Percentiles rank a stretch among this genome's conserved stretches.
Conservation (phyloP, 2,888 invertebrate species). For the Aproaerema taeniolella region DNA sequence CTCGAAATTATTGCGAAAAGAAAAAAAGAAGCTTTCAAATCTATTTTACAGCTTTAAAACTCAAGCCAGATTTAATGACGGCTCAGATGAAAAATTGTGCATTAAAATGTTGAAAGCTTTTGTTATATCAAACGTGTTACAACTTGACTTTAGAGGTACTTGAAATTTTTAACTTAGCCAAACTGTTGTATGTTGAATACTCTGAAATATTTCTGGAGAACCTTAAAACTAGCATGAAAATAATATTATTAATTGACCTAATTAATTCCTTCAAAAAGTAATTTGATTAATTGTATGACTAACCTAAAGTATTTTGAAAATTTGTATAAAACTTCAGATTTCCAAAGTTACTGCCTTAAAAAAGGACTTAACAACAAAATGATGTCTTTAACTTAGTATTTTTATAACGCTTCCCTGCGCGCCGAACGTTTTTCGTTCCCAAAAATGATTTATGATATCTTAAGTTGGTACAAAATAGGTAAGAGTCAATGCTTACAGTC, state of each 20-base stretch:
- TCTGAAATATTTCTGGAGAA: slow-evolving; percentile 54
- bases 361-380: too few relatives aligned
- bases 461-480: too few relatives aligned
- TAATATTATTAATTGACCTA: slow-evolving; percentile 19
- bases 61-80: slow-evolving; percentile 57
- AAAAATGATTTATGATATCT: too few relatives aligned
- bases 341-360: too few relatives aligned
- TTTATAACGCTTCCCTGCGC: too few relatives aligned
- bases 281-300: too few relatives aligned
- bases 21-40: slow-evolving; percentile 61
- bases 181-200: slow-evolving; percentile 56
- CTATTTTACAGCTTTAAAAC: slow-evolving; percentile 66
- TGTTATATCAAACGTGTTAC: slow-evolving; percentile 62
- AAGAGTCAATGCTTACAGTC: too few relatives aligned
- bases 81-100: slow-evolving; percentile 51
- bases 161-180: slow-evolving; percentile 50
- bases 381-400: too few relatives aligned
- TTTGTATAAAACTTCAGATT: too few relatives aligned
- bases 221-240: slow-evolving; percentile 59
- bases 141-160: slow-evolving; percentile 73
- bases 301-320: too few relatives aligned
- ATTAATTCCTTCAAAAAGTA: too few relatives aligned
- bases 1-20: slow-evolving; percentile 55
- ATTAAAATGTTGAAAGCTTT: slow-evolving; percentile 55
- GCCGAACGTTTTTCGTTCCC: too few relatives aligned